Percentiles rank a stretch among this genome's conserved stretches.
Evolutionary conservation across 1,140 invertebrate species (phyloP).

Genomic region (Papilio dardanus): DNA sequence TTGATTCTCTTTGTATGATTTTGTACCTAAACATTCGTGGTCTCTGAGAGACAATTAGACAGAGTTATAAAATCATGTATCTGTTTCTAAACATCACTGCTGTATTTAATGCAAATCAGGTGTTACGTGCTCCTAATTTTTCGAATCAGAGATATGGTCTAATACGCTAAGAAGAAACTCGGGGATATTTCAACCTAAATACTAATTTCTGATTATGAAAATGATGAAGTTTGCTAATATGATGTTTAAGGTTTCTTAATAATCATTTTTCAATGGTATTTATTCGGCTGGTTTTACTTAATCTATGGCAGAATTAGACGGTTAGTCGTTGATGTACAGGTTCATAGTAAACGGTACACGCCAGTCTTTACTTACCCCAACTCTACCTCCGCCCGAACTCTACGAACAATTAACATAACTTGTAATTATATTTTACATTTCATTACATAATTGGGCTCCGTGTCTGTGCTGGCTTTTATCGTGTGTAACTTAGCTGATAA

Average conservation of each 20-base stretch:
- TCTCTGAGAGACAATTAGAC: not conserved
- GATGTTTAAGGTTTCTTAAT: too few relatives aligned
- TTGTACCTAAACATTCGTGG: constrained; percentile 10
- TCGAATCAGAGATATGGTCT: too few relatives aligned
- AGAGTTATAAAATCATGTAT: not conserved
- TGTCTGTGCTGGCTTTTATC: constrained; percentile 10
- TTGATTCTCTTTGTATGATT: not conserved
- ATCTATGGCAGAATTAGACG: constrained; percentile 43
- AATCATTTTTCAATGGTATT: too few relatives aligned
- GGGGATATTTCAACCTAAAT: too few relatives aligned
- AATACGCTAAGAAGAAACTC: too few relatives aligned
- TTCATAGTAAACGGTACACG: constrained; percentile 46
- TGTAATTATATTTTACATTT: constrained; percentile 34
- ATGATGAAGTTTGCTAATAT: too few relatives aligned
- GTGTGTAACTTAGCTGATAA: not conserved
- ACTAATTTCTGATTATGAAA: too few relatives aligned
- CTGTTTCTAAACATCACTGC: not conserved
- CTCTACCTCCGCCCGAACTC: not conserved
- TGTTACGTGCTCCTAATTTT: too few relatives aligned
- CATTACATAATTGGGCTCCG: not conserved
- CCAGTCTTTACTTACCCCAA: constrained; percentile 30
- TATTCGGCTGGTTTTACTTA: not conserved
- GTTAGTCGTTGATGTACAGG: constrained; percentile 46
- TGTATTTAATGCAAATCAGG: too few relatives aligned
- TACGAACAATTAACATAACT: constrained; percentile 29